Conservation (phyloP, 2,113 vertebrate species). For the Pedetes capensis region DNA sequence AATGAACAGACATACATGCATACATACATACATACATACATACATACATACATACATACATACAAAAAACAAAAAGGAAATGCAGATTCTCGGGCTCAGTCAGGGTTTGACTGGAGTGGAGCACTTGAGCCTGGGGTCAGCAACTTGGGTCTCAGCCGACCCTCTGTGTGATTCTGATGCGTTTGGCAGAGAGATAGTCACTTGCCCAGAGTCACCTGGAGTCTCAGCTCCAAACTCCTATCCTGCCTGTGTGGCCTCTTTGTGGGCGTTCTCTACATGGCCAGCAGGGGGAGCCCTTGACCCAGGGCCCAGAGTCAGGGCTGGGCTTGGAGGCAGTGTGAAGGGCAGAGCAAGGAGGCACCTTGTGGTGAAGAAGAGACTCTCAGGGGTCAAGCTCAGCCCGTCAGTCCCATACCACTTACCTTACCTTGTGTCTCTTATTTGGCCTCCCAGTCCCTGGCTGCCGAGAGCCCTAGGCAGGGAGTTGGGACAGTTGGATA, state of each 20-base stretch:
- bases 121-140: neutral
- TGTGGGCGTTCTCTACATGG: neutral
- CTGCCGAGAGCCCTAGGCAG: neutral
- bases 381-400: neutral
- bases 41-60: no score
- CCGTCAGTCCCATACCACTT: accelerated
- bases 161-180: neutral
- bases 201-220: neutral
- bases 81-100: neutral
- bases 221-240: no score
- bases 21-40: no score
- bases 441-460: neutral
- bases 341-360: no score
- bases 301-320: neutral
- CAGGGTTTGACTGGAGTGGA: neutral
- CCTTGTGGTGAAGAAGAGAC: neutral
- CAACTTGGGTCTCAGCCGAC: neutral
- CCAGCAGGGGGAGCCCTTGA: constrained; percentile 35
- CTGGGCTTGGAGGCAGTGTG: neutral
- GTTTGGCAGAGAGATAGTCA: neutral
- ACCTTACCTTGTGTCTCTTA: neutral
- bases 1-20: no score
- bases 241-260: accelerated
- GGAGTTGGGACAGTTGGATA: neutral
- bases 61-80: neutral